Evolutionary conservation across 2,888 invertebrate species (phyloP), one percentile per base, ranked within the genome.

Genomic region (Eilema caniola): DNA sequence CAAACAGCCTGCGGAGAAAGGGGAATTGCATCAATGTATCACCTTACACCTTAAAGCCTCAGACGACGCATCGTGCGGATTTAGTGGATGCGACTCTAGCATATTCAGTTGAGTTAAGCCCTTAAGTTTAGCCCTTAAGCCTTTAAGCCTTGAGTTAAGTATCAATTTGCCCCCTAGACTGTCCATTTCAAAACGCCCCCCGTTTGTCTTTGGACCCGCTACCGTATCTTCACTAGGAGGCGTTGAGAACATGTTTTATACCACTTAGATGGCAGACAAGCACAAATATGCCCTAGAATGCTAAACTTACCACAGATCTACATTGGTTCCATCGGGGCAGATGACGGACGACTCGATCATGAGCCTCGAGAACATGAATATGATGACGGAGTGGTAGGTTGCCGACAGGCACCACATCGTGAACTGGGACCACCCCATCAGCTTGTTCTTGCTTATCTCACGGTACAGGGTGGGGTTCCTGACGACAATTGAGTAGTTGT

Each of bases 401-500:
- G 96, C 97, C 76, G 95, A 86, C 16, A 93, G 2, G 24, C 95
- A 93, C 97, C 98, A 98, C 66, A 92, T 90, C 0, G 95, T 66
- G 88, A 98, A 98, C 74, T 96, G 94, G 0, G 85, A 83, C 94
- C 96, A 96, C 0, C 96, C 96, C 87, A 98, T 94, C 59, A 96
- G 93, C 69, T 95, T 94, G 92, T 98, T 98, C 72, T 93, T 93
- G 3, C 88, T 92, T 72, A 97, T 96, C 67, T 96, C 95, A 83
- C 95, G 95, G 88, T 98, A 98, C 1, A 98, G 89, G 16, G 95
- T 93, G 0, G 98, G 98, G 75, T 96, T 95, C n/a, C 96, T 96
- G 83, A 0, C 16, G 23, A 65, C 31, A 33, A 28, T n/a, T n/a
- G 16, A 62, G 41, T 62, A 41, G 37, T 7, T 7, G 41, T 1